Conservation (phyloP, 1,140 invertebrate genomes). For the Delia radicum region DNA sequence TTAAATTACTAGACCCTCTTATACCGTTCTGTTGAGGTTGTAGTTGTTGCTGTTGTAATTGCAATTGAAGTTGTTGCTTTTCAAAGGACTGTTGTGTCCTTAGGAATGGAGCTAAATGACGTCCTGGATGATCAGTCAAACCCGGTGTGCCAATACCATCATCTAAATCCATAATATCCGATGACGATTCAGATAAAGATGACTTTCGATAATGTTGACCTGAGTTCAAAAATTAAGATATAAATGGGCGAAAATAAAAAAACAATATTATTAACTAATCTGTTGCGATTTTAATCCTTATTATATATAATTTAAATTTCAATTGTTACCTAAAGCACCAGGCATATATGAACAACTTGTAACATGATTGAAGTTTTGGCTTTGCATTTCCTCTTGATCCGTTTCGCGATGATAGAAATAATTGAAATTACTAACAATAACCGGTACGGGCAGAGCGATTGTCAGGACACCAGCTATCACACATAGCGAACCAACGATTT, state of each 20-base stretch:
- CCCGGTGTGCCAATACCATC: constrained; percentile 79
- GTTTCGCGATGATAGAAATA: constrained; percentile 99
- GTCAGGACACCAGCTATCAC: constrained; percentile 99
- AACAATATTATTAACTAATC: neutral
- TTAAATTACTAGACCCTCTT: constrained; percentile 75
- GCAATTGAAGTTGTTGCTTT: constrained; percentile 50
- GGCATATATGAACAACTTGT: constrained; percentile 95
- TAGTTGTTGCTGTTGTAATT: constrained; percentile 50
- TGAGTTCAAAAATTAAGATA: constrained; percentile 42
- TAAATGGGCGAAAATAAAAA: neutral
- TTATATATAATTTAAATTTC: neutral
- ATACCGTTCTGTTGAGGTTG: constrained; percentile 54
- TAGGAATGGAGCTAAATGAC: constrained; percentile 55
- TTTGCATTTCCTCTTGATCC: constrained; percentile 97
- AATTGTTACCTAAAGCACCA: constrained; percentile 75
- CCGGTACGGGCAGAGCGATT: constrained; percentile 96
- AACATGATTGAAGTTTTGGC: constrained; percentile 95
- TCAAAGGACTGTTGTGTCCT: constrained; percentile 54
- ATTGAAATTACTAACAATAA: constrained; percentile 99
- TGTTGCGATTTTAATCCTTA: too few species aligned
- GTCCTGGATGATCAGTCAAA: constrained; percentile 56
- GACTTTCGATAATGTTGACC: constrained; percentile 88
- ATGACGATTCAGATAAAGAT: constrained; percentile 88
- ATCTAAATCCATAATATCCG: constrained; percentile 93
- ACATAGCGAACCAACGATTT: constrained; percentile 97